Conservation (phyloP, 2,888 invertebrate genomes). For the Malacosoma neustria region DNA sequence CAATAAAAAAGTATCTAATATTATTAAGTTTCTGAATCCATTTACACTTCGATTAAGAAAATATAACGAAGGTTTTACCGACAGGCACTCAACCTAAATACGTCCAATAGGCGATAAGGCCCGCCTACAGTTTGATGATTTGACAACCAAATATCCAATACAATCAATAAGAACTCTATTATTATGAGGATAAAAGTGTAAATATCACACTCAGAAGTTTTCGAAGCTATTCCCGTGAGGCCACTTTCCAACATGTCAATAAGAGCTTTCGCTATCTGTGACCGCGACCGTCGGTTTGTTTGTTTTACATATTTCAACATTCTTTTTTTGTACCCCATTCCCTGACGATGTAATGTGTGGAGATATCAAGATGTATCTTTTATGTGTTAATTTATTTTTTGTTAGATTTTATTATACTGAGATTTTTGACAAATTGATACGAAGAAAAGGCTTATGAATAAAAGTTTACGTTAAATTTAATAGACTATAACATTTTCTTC, state of each 20-base stretch:
- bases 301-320: slow-evolving; percentile 56
- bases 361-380: too few relatives aligned
- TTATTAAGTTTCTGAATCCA: not conserved
- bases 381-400: too few relatives aligned
- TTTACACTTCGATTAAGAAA: not conserved
- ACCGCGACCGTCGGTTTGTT: slow-evolving; percentile 52
- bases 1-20: too few relatives aligned
- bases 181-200: slow-evolving; percentile 17
- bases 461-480: too few relatives aligned
- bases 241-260: slow-evolving; percentile 71
- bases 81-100: slow-evolving; percentile 52
- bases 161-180: not conserved
- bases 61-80: not conserved
- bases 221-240: slow-evolving; percentile 21
- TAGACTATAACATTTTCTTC: too few relatives aligned
- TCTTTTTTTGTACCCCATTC: slow-evolving; percentile 28
- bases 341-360: slow-evolving; percentile 22
- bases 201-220: slow-evolving; percentile 5
- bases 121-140: slow-evolving; percentile 38
- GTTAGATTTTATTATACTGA: too few relatives aligned
- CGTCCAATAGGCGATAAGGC: slow-evolving; percentile 48
- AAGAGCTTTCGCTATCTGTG: slow-evolving; percentile 71
- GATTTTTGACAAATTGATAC: too few relatives aligned
- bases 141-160: slow-evolving; percentile 3
- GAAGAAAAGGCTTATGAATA: too few relatives aligned